Base-by-base conservation (phyloP, 1,140 invertebrate species). In the Atta cephalotes region DNA sequence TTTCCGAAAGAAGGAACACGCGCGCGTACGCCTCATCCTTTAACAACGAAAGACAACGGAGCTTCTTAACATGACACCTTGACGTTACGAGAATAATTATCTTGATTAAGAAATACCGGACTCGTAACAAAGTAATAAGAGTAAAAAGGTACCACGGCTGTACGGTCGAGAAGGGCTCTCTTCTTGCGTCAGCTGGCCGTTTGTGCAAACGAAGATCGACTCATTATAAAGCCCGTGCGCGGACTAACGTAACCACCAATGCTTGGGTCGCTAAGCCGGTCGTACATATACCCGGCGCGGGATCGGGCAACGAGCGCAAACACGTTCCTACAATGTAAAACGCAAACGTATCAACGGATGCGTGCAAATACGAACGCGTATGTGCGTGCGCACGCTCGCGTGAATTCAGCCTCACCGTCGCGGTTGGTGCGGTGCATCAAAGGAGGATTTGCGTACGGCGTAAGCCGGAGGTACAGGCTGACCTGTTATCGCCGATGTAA, bases 51-150 rank as follows among this genome's bases (percentile, higher is more conserved):
- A 70, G 56, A 88, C 85, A 80, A 86, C 76, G 53, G 66, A 45
- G 53, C 58, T 87, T 66, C 85, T 74, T 66, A 81, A 78, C 86
- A 68, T 72, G 87, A 88, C 82, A 72, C 82, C 65, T 85, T 76
- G 76, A 79, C 87, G 71, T 53, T 62, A 58, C 76, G 35, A 25
- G 68, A 71, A 87, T 89, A 89, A 89, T 89, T 89, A 81, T 35
- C 88, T 79, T 74, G 88, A 89, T 89, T 89, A 89, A 85, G 74
- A 65, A 65, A 68, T 80, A 72, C 88, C 78, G 80, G 80, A 86
- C 60, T 62, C 21, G 81, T 80, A 77, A 89, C 71, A 45, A 28
- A 39, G 71, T 78, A 87, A 87, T 78, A 71, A 80, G 87, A 89
- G 56, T 74, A 89, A 89, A 84, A 84, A 58, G 39, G 25, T 25